Evolutionary conservation across 1,140 invertebrate genomes (phyloP), one percentile per base, ranked within the genome.

Genomic region (Zaprionus inermis): DNA sequence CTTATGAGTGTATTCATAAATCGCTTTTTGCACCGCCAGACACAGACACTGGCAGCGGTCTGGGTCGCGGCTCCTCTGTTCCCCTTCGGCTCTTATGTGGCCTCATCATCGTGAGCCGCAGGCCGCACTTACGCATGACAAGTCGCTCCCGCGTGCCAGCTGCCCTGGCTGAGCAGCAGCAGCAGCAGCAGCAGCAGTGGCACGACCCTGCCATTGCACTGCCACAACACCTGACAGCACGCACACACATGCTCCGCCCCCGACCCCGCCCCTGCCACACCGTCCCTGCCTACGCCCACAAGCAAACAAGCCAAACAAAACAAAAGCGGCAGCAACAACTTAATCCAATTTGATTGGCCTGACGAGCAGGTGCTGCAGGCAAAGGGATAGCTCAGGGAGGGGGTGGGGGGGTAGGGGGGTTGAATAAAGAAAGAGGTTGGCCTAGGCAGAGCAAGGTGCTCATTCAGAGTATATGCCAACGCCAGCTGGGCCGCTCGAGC

Each of bases 291-390:
- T 32, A 55, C 32, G 41, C 41, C 65, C 54, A 60, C 56, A 56
- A 49, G 30, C 58, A 54, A 22, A 44, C 18, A 61, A 60, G 59
- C 54, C 51, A 57, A 65, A 69, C 38, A 69, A 72, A 76, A 64
- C 73, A 77, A 51, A 76, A 72, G 64, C 69, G 56, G 58, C 46
- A 79, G 52, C 73, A 88, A 88, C 77, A 88, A 88, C 83, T 88
- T 88, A 88, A 88, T 88, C 83, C 83, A 88, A 88, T 88, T 88
- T 88, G 84, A 83, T 75, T 88, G 83, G 71, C 55, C 76, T 69
- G 65, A 66, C 75, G 65, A 63, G 68, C 73, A 58, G 74, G 52
- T 60, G 56, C 5, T 44, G 38, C 38, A 3, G 38, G 2, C 38
- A n/a, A 9, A 16, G 28, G 22, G 59, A 34, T 28, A 55, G 65